Conservation (phyloP, 2,113 vertebrate genomes). For the Nibea albiflora region DNA sequence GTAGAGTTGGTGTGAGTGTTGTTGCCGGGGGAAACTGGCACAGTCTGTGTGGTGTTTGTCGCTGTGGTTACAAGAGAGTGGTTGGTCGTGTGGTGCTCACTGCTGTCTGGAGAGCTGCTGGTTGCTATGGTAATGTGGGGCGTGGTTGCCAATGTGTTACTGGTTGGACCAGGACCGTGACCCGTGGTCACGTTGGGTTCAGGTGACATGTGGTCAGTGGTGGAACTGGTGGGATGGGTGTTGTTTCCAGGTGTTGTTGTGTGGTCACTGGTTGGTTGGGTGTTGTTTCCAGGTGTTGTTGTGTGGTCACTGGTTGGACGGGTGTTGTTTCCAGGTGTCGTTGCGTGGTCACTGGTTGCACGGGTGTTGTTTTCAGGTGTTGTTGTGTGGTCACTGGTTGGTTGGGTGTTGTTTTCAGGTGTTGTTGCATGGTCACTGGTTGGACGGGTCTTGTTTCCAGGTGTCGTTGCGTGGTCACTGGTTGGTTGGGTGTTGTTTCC, state of each 20-base stretch:
- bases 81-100: neutral
- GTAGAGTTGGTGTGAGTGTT: too few relatives aligned
- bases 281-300: neutral
- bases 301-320: neutral
- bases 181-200: neutral
- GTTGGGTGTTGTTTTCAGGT: neutral
- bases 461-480: neutral
- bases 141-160: neutral
- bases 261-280: neutral
- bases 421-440: neutral
- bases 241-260: too few relatives aligned
- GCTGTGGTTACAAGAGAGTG: neutral
- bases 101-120: neutral
- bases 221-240: neutral
- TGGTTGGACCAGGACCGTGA: neutral
- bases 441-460: neutral
- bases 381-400: neutral
- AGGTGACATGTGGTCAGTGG: neutral
- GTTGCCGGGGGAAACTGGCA: too few relatives aligned
- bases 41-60: neutral
- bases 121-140: neutral
- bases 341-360: too few relatives aligned
- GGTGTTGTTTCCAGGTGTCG: neutral
- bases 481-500: too few relatives aligned
- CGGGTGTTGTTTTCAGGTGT: too few relatives aligned